A percentile compares a stretch with the other conserved stretches of the same genome.
phyloP scores from a whole-genome alignment of 2,797 vertebrate species.

The Psittacula derbiana region DNA sequence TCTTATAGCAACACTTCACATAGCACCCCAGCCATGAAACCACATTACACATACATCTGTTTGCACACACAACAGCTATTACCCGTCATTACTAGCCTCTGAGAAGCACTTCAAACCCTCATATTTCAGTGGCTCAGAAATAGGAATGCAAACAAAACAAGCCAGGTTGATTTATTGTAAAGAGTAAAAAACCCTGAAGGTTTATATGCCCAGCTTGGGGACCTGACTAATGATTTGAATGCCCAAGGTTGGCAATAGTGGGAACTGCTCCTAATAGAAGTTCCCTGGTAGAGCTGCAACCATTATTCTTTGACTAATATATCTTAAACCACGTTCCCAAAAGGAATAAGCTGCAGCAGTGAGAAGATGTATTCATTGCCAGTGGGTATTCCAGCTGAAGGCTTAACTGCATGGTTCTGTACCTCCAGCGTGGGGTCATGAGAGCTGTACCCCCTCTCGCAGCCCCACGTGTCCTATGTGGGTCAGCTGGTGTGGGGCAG shows the following conservation, averaged over 20 bases:
- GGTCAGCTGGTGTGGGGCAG: not conserved
- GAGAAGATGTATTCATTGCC: not conserved
- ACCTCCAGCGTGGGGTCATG: accelerated
- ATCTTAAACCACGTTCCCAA: not conserved
- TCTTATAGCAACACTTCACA: not conserved
- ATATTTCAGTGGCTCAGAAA: not conserved
- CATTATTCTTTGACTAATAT: slow-evolving; percentile 15
- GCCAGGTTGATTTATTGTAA: slow-evolving; percentile 9
- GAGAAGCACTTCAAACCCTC: not conserved
- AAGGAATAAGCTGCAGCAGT: not conserved
- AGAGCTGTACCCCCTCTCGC: not conserved
- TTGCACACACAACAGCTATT: not conserved
- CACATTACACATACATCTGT: not conserved
- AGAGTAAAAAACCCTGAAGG: not conserved
- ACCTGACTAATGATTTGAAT: slow-evolving; percentile 45
- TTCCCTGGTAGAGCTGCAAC: slow-evolving; percentile 5
- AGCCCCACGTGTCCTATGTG: not conserved
- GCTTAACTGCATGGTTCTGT: not conserved
- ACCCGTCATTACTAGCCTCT: not conserved
- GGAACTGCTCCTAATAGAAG: slow-evolving; percentile 7
- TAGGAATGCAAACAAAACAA: slow-evolving; percentile 35
- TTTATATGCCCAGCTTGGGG: not conserved
- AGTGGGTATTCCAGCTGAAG: not conserved
- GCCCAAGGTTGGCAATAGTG: not conserved
- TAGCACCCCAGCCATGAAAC: not conserved